These are phyloP conservation scores for Tetragnatha versicolor DNA, from an alignment of 1,140 invertebrate species.

Conservation along the genomic window DNA sequence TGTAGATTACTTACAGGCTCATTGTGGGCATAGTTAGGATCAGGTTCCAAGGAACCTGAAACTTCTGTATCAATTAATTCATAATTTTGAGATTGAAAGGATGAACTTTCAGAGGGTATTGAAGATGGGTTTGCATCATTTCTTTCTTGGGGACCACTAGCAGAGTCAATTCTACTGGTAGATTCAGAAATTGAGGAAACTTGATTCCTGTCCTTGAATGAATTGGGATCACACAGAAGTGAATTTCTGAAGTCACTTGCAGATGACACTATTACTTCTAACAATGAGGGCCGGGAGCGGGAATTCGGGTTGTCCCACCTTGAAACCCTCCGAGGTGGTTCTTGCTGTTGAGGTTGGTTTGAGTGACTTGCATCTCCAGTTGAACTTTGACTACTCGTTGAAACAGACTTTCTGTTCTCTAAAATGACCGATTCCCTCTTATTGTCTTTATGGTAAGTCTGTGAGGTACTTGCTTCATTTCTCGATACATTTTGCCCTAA, in stretches of 20 bases:
- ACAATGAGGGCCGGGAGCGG: conserved; percentile 39
- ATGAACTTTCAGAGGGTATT: background rate
- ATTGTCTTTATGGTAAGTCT: no score
- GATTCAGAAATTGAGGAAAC: conserved; percentile 19
- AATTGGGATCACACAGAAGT: conserved; percentile 18
- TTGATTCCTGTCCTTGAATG: conserved; percentile 18
- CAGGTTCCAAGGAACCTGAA: background rate
- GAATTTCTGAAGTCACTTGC: conserved; percentile 50
- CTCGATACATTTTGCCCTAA: no score
- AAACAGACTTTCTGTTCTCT: no score
- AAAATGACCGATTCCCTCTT: no score
- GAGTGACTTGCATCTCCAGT: background rate
- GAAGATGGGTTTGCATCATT: background rate
- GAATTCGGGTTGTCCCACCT: no score
- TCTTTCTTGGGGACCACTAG: background rate
- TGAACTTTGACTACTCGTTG: no score
- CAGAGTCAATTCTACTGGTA: background rate
- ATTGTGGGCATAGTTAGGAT: background rate
- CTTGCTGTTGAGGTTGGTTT: background rate
- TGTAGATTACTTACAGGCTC: conserved; percentile 2
- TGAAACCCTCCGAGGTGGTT: no score
- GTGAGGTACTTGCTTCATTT: no score
- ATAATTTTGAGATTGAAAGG: background rate
- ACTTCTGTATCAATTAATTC: conserved; percentile 5
- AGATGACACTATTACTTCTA: conserved; percentile 48